Evolutionary conservation across 2,797 vertebrate genomes (phyloP).

Genomic region (Manis pentadactyla): DNA sequence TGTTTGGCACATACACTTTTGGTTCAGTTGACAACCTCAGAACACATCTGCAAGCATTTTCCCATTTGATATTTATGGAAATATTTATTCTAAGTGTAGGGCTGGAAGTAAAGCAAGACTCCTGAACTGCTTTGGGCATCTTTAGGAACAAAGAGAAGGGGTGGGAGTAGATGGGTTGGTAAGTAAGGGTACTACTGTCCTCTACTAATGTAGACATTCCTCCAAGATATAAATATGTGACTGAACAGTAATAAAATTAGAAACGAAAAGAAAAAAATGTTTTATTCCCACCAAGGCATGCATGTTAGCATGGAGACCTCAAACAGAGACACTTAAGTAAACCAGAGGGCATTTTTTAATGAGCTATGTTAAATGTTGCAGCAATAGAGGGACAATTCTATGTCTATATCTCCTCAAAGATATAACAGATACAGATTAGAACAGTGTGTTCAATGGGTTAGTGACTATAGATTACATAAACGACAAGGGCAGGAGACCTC

Average conservation of each 20-base stretch:
- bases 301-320: neutral
- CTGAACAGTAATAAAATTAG: neutral
- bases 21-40: constrained; percentile 72
- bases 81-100: constrained; percentile 17
- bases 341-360: neutral
- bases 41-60: neutral
- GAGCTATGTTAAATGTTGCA: neutral
- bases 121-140: neutral
- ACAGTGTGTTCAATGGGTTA: neutral
- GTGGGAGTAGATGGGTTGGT: neutral
- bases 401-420: neutral
- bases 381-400: neutral
- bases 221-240: neutral
- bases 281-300: constrained; percentile 28
- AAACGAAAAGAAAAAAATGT: neutral
- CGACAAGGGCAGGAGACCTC: neutral
- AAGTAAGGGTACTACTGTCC: neutral
- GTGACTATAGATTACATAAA: neutral
- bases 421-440: neutral
- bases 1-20: constrained; percentile 20
- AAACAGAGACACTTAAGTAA: constrained; percentile 35
- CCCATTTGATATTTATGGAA: neutral
- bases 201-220: neutral
- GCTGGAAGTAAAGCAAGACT: neutral
- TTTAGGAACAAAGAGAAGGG: neutral